Conservation (phyloP, 2,888 invertebrate species). For the Orthosia incerta region DNA sequence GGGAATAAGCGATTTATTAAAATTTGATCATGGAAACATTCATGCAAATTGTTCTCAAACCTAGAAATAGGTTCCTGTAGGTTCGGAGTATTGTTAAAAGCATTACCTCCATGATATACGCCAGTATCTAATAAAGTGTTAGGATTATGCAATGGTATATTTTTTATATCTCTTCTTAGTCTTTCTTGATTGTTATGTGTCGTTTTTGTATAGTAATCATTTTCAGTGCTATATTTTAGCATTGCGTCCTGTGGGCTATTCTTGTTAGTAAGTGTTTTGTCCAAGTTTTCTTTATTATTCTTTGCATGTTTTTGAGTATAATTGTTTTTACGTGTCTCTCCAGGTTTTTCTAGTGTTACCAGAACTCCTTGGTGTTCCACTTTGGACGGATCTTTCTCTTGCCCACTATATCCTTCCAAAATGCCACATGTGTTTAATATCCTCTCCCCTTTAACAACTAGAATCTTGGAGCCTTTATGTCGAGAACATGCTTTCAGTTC, state of each 20-base stretch:
- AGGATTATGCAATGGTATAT: slow-evolving; percentile 82
- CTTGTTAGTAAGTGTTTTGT: neutral
- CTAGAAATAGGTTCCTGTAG: slow-evolving; percentile 94
- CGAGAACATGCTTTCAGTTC: slow-evolving; percentile 95
- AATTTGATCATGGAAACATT: slow-evolving; percentile 94
- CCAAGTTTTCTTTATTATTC: slow-evolving; percentile 14
- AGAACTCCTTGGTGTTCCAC: slow-evolving; percentile 91
- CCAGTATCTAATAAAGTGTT: slow-evolving; percentile 93
- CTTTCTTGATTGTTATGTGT: slow-evolving; percentile 58
- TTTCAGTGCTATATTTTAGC: slow-evolving; percentile 29
- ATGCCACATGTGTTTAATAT: slow-evolving; percentile 95
- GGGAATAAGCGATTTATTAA: slow-evolving; percentile 94
- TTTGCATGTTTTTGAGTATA: slow-evolving; percentile 5
- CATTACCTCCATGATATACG: slow-evolving; percentile 95
- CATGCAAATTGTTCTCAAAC: slow-evolving; percentile 94
- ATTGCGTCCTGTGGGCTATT: slow-evolving; percentile 18
- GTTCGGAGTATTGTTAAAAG: slow-evolving; percentile 89
- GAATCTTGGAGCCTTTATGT: slow-evolving; percentile 94
- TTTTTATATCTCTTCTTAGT: slow-evolving; percentile 79
- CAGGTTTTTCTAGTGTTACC: slow-evolving; percentile 85
- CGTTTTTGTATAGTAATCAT: slow-evolving; percentile 30
- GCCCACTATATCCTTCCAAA: slow-evolving; percentile 92
- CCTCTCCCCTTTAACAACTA: slow-evolving; percentile 95
- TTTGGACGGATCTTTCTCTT: slow-evolving; percentile 92
- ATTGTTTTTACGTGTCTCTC: slow-evolving; percentile 61